Conservation (phyloP, 2,113 vertebrate species). For the Melozone crissalis region DNA sequence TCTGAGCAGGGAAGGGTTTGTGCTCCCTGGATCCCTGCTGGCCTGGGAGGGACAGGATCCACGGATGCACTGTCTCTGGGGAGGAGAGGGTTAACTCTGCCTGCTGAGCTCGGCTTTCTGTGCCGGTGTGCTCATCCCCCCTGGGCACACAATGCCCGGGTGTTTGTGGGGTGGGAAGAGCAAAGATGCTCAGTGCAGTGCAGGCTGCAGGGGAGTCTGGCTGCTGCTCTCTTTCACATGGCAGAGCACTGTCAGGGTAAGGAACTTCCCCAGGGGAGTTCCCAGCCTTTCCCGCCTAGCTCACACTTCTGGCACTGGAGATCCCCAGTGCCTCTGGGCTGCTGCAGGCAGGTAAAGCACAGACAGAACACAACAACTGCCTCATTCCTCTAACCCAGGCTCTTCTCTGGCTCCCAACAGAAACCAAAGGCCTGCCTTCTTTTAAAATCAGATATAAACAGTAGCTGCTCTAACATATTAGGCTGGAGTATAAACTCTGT, state of each 20-base stretch:
- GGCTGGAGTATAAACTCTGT: background rate
- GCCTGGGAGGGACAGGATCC: background rate
- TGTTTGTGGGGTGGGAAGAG: background rate
- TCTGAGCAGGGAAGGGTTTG: background rate
- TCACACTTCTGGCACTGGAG: background rate
- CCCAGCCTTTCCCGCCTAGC: background rate
- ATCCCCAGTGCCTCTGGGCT: background rate
- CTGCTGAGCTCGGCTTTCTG: rapidly evolving
- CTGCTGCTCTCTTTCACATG: background rate
- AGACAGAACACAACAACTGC: background rate
- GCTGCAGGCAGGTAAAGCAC: background rate
- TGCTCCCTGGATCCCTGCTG: background rate
- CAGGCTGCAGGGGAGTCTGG: background rate
- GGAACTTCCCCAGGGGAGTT: background rate
- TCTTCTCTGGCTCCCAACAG: background rate
- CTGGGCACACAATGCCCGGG: rapidly evolving
- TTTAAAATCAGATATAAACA: slow-evolving; percentile 57
- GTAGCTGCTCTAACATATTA: slow-evolving; percentile 68
- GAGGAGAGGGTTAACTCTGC: background rate
- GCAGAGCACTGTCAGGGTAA: background rate
- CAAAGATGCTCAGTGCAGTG: background rate
- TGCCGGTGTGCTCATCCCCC: background rate
- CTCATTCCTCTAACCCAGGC: background rate
- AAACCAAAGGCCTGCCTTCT: slow-evolving; percentile 54
- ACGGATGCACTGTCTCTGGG: rapidly evolving